phyloP scores from a whole-genome alignment of 2,888 invertebrate species.

The Omphaloscelis lunosa region DNA sequence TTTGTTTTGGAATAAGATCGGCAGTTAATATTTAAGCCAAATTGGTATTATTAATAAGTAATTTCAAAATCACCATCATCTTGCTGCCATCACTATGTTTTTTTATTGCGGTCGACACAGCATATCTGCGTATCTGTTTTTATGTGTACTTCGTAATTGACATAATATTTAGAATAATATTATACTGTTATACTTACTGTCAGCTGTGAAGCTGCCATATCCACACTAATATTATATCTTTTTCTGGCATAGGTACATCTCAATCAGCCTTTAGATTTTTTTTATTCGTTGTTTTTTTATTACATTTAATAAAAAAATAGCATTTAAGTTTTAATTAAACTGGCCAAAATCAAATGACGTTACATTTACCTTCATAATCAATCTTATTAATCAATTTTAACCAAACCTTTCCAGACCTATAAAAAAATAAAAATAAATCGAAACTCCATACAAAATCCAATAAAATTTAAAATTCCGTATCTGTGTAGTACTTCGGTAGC shows the following conservation, averaged over 20 bases:
- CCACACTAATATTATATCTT: no score
- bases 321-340: neutral
- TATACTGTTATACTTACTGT: no score
- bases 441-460: neutral
- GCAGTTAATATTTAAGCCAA: neutral
- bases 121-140: no score
- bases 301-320: neutral
- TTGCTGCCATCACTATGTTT: neutral
- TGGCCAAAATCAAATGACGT: neutral
- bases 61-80: neutral
- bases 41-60: neutral
- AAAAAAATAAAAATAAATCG: neutral
- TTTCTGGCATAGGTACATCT: no score
- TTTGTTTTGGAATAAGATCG: neutral
- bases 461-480: slow-evolving; percentile 44
- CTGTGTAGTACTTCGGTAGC: slow-evolving; percentile 3
- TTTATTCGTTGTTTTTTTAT: no score
- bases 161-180: no score
- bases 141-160: no score
- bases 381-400: neutral
- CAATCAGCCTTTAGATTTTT: no score
- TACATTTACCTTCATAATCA: neutral
- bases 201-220: no score
- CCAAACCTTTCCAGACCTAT: no score
- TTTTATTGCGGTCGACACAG: neutral